A percentile compares a stretch with the other conserved stretches of the same genome.
Conservation (phyloP, 1,140 invertebrate species). For the Theocolax elegans region DNA sequence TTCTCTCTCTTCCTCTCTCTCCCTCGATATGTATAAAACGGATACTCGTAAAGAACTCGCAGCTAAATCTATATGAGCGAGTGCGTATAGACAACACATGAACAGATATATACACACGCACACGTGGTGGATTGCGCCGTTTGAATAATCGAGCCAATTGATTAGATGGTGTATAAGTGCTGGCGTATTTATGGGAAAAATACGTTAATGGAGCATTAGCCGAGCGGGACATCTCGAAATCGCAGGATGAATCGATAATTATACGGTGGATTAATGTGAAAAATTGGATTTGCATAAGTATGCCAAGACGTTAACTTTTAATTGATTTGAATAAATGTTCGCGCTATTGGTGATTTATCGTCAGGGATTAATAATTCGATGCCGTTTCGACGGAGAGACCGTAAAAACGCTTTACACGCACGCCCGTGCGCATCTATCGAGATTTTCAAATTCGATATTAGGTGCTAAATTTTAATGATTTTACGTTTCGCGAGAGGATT, state of each 20-base stretch:
- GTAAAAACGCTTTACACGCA: too few species aligned
- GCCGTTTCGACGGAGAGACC: too few species aligned
- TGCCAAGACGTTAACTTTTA: background rate
- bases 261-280: background rate
- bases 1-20: background rate
- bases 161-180: background rate
- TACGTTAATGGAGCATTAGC: background rate
- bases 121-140: background rate
- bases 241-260: background rate
- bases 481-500: too few species aligned
- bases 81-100: too few species aligned
- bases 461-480: too few species aligned
- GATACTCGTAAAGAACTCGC: background rate
- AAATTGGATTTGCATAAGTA: background rate
- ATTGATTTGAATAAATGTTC: background rate
- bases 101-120: too few species aligned
- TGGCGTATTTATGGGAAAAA: background rate
- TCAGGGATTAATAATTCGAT: too few species aligned
- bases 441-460: too few species aligned
- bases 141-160: slow-evolving; percentile 21
- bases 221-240: background rate
- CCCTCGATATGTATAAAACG: background rate
- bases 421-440: too few species aligned
- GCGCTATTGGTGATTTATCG: background rate
- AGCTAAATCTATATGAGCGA: too few species aligned